Conservation (phyloP, 2,113 vertebrate species). For the Catagonus wagneri region DNA sequence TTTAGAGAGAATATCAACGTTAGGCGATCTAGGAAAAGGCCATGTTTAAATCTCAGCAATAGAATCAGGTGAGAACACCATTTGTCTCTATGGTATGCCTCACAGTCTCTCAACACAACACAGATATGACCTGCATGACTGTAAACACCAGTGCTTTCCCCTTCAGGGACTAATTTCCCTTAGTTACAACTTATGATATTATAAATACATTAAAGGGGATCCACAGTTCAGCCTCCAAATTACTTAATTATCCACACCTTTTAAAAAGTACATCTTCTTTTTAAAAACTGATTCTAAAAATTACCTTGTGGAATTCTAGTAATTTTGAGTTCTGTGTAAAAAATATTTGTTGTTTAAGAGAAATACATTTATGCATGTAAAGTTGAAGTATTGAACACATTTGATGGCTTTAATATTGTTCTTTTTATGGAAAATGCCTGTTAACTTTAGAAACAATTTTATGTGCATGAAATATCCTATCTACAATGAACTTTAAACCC, state of each 20-base stretch:
- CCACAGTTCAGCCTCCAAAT: not conserved
- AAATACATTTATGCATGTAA: not conserved
- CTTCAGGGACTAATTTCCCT: not conserved
- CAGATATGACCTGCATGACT: not conserved
- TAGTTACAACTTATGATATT: not conserved
- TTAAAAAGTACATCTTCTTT: not conserved
- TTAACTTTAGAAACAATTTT: constrained; percentile 59
- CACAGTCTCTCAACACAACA: not conserved
- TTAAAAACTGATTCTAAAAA: not conserved
- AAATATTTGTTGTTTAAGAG: constrained; percentile 29
- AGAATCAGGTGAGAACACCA: not conserved
- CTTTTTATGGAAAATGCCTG: constrained; percentile 50
- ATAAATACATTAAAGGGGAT: constrained; percentile 21
- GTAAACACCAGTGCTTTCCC: not conserved
- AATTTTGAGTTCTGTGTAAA: not conserved
- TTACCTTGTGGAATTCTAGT: constrained; percentile 8
- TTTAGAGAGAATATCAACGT: not conserved
- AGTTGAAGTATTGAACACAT: not conserved
- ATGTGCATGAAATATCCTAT: constrained; percentile 69
- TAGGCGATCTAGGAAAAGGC: not conserved
- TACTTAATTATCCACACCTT: not conserved
- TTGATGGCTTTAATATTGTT: constrained; percentile 38
- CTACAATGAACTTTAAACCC: constrained; percentile 68
- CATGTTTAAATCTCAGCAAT: not conserved
- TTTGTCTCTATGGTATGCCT: not conserved